Percentiles rank a stretch among this genome's conserved stretches.
Evolutionary conservation across 2,113 vertebrate genomes (phyloP).

Genomic region (Pantherophis guttatus): DNA sequence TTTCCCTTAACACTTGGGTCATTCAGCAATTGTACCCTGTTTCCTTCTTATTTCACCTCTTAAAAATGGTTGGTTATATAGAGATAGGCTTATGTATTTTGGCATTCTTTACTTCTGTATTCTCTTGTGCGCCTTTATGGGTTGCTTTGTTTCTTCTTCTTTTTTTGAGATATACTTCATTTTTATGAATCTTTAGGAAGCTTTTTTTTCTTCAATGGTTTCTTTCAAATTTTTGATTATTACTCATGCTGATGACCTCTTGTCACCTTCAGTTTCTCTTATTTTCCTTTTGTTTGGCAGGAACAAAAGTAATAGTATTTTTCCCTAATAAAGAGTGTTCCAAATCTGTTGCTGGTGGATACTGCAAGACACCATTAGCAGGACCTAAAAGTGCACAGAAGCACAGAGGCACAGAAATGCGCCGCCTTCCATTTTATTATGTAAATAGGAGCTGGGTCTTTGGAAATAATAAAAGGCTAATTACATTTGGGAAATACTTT

Average conservation of each 20-base stretch:
- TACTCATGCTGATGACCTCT: background rate
- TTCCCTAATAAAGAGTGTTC: background rate
- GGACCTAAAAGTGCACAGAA: background rate
- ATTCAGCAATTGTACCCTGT: background rate
- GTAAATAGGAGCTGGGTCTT: background rate
- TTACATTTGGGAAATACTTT: constrained; percentile 1
- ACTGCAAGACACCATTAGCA: background rate
- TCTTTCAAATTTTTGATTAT: background rate
- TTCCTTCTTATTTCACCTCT: background rate
- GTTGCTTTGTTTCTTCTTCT: background rate
- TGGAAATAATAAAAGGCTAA: background rate
- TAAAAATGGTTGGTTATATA: background rate
- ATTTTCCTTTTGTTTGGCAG: background rate
- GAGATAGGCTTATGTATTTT: background rate
- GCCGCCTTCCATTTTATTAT: background rate
- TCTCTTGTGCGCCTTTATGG: background rate
- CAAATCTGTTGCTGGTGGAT: background rate
- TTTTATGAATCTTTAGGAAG: background rate
- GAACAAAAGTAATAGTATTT: background rate
- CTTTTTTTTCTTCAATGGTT: background rate
- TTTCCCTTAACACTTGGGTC: background rate
- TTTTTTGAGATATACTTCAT: background rate
- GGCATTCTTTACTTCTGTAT: background rate
- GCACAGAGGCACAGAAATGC: background rate
- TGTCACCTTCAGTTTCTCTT: background rate